Base-by-base conservation (phyloP, 1,140 invertebrate genomes). In the Ctenoplectra terminalis region DNA sequence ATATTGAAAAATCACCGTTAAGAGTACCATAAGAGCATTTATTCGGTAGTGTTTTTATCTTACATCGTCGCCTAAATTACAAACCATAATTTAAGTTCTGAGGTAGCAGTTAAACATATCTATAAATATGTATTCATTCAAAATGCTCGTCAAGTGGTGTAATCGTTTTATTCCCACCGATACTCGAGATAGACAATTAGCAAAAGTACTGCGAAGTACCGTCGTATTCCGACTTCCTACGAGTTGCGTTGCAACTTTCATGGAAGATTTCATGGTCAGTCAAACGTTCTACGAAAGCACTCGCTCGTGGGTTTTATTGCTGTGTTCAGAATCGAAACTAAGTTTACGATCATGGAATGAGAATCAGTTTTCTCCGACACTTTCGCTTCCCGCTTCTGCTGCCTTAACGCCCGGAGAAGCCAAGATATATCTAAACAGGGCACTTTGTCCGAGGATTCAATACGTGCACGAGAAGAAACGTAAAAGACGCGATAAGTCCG, bases 271-370 rank as follows among this genome's bases (percentile, higher is more conserved):
- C 85, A 82, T 72, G 85, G 69, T 69, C 84, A 67, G 74, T 82
- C 63, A 70, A 85, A 86, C 85, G 82, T 82, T 85, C 58, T 34
- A 29, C 73, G 69, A 85, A 82, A 85, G 79, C 63, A 74, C 61
- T 67, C 72, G 23, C 73, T 63, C 54, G 70, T 56, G 46, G 69
- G 60, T 86, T 87, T 87, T 87, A 87, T 74, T 60, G 81, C 84
- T 43, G 54, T 50, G 56, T 80, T 87, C 74, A 69, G 85, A 52
- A 83, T 83, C 60, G 75, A 83, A 87, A 79, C 61, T 72, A 78
- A 79, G 80, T 87, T 87, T 83, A 87, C 84, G 85, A 86, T 72
- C 70, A 64, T 58, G 37, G 48, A 79, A 87, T 67, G 85, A 86
- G 80, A 83, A 83, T 75, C 84, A 76, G 80, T 64, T 87, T 61